These are phyloP conservation scores for Phasianus colchicus DNA, from an alignment of 2,113 vertebrate species.

Conservation along the genomic window DNA sequence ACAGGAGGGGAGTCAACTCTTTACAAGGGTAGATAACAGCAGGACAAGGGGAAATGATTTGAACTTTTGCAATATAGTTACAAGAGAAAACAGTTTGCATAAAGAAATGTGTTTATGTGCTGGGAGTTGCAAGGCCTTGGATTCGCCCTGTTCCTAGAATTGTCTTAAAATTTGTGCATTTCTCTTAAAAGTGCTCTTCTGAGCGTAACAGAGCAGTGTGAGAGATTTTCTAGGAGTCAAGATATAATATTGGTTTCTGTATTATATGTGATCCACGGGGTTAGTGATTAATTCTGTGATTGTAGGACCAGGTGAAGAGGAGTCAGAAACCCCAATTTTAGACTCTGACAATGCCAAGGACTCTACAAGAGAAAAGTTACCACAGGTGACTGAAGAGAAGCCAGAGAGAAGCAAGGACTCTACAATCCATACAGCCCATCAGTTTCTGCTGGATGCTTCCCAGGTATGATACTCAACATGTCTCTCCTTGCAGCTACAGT, in stretches of 20 bases:
- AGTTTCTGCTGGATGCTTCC: slow-evolving; percentile 79
- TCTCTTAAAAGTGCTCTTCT: background rate
- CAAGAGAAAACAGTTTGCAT: background rate
- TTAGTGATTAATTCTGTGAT: background rate
- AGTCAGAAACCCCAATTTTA: slow-evolving; percentile 79
- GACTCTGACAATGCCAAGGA: slow-evolving; percentile 68
- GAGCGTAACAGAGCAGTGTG: background rate
- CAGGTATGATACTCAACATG: slow-evolving; percentile 59
- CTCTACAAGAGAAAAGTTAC: slow-evolving; percentile 46
- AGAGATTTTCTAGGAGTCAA: background rate
- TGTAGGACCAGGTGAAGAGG: slow-evolving; percentile 76
- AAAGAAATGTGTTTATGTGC: background rate
- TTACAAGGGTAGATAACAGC: too few relatives aligned
- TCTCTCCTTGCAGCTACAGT: background rate
- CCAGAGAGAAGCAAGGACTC: slow-evolving; percentile 86
- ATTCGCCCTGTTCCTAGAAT: background rate
- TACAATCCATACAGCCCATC: slow-evolving; percentile 87
- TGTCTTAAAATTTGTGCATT: background rate
- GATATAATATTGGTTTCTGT: background rate
- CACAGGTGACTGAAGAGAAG: slow-evolving; percentile 60
- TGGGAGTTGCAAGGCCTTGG: background rate
- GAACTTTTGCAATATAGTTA: background rate
- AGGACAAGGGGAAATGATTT: too few relatives aligned
- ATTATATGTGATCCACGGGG: background rate
- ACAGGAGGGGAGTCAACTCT: too few relatives aligned